Percentiles rank a stretch among this genome's conserved stretches.
Evolutionary conservation across 2,797 vertebrate species (phyloP).

Genomic region (Pangasius mekongensis): DNA sequence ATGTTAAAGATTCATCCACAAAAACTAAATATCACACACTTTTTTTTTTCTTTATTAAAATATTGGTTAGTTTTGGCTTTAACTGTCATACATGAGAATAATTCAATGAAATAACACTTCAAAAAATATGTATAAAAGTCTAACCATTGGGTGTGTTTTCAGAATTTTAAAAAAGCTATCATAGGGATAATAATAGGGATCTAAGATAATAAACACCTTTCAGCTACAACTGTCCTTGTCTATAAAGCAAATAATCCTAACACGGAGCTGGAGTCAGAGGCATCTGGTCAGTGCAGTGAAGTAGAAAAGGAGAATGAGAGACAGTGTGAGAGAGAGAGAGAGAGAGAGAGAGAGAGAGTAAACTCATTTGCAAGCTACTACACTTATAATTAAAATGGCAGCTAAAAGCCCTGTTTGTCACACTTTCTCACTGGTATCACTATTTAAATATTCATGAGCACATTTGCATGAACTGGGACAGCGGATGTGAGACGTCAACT

Average conservation of each 20-base stretch:
- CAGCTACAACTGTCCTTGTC: neutral
- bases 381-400: constrained; percentile 75
- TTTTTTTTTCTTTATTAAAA: neutral
- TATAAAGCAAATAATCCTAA: neutral
- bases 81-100: neutral
- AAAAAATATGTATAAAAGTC: neutral
- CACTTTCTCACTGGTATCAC: constrained; percentile 73
- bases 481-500: constrained; percentile 63
- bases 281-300: constrained; percentile 2
- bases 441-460: constrained; percentile 76
- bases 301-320: constrained; percentile 12
- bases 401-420: constrained; percentile 77
- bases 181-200: neutral
- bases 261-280: neutral
- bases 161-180: neutral
- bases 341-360: constrained; percentile 59
- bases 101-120: neutral
- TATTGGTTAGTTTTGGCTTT: neutral
- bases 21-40: neutral
- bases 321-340: constrained; percentile 44
- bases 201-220: neutral
- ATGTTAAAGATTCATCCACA: neutral
- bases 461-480: constrained; percentile 73
- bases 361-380: constrained; percentile 72
- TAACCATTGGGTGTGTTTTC: neutral